Conservation (phyloP, 1,140 invertebrate species). For the Pogonus chalceus region DNA sequence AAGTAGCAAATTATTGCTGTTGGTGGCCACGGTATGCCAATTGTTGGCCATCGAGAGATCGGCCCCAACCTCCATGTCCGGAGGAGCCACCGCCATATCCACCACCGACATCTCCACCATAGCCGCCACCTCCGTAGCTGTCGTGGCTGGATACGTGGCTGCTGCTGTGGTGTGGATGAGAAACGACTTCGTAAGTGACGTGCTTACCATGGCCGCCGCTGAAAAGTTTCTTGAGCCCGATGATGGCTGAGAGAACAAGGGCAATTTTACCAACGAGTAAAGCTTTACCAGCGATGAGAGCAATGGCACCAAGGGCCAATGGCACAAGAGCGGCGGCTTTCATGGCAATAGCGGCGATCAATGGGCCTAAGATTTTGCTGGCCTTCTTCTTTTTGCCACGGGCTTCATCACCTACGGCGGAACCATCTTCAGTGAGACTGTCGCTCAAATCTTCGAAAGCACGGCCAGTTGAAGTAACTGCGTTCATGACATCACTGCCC, state of each 20-base stretch:
- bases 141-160: constrained; percentile 56
- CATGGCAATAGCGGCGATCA: constrained; percentile 61
- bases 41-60: constrained; percentile 58
- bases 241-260: constrained; percentile 67
- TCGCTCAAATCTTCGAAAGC: constrained; percentile 63
- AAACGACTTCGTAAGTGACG: constrained; percentile 74
- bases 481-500: constrained; percentile 68
- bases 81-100: constrained; percentile 43
- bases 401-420: constrained; percentile 48
- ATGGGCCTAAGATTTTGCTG: constrained; percentile 63
- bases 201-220: constrained; percentile 53
- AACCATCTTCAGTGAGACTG: constrained; percentile 44
- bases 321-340: constrained; percentile 69
- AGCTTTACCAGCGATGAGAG: constrained; percentile 74
- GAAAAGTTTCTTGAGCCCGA: constrained; percentile 70
- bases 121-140: constrained; percentile 44
- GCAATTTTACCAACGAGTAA: constrained; percentile 74
- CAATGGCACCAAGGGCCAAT: constrained; percentile 64
- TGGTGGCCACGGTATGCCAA: constrained; percentile 62
- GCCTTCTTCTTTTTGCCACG: constrained; percentile 74
- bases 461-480: constrained; percentile 63
- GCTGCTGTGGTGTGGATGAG: constrained; percentile 65
- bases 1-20: constrained; percentile 22
- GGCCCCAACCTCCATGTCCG: constrained; percentile 59
- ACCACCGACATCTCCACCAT: constrained; percentile 39